phyloP scores from a whole-genome alignment of 1,140 invertebrate species.

The Drosophila mauritiana region DNA sequence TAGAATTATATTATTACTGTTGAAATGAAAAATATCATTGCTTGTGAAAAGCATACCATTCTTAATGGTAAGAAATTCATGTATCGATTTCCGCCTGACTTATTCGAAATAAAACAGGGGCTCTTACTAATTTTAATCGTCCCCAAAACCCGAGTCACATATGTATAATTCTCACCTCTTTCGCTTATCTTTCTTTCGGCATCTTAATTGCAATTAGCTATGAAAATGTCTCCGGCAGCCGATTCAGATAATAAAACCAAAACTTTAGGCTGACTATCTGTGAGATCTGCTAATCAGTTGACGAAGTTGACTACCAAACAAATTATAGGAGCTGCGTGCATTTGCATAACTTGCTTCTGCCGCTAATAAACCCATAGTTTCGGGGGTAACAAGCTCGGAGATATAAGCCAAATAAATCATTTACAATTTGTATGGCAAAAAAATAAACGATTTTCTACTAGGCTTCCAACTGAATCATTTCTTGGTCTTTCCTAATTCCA shows the following conservation, averaged over 20 bases:
- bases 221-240: conserved; percentile 57
- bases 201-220: conserved; percentile 82
- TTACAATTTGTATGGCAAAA: conserved; percentile 60
- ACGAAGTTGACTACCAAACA: conserved; percentile 64
- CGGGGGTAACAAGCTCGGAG: conserved; percentile 60
- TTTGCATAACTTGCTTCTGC: conserved; percentile 64
- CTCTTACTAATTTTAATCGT: conserved; percentile 7
- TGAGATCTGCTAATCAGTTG: conserved; percentile 73
- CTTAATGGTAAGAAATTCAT: background rate
- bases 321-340: conserved; percentile 59
- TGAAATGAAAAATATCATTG: background rate
- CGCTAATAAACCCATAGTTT: conserved; percentile 67
- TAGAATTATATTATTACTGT: background rate
- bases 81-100: background rate
- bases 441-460: conserved; percentile 1
- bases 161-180: conserved; percentile 70
- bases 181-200: conserved; percentile 51
- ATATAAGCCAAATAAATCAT: conserved; percentile 62
- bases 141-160: conserved; percentile 22
- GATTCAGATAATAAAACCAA: conserved; percentile 43
- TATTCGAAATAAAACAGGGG: conserved; percentile 5
- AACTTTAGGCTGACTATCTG: conserved; percentile 43
- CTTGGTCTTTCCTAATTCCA: conserved; percentile 73
- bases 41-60: background rate
- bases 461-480: conserved; percentile 61